A percentile compares a stretch with the other conserved stretches of the same genome.
phyloP scores from a whole-genome alignment of 2,797 vertebrate genomes.

The Sebastes reedi region DNA sequence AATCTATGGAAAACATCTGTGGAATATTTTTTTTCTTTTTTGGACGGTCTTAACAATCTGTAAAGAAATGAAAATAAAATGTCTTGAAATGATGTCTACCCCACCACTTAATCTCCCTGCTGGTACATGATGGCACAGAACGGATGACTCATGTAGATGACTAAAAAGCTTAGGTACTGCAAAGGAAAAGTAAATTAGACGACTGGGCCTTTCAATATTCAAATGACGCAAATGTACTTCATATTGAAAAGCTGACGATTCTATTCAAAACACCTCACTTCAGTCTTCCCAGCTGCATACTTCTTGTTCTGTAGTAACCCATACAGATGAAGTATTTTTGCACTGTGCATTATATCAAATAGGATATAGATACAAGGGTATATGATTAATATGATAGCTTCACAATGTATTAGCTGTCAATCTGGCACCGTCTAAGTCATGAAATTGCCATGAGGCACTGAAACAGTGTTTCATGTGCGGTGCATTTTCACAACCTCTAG shows the following conservation, averaged over 20 bases:
- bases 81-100: slow-evolving; percentile 1
- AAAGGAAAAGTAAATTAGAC: slow-evolving; percentile 16
- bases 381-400: neutral
- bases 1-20: neutral
- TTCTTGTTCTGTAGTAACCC: neutral
- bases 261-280: neutral
- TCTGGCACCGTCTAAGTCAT: neutral
- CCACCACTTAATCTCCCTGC: neutral
- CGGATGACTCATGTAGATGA: slow-evolving; percentile 25
- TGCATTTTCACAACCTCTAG: neutral
- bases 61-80: neutral
- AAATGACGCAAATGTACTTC: neutral
- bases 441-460: neutral
- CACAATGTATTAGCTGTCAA: neutral
- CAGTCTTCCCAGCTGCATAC: neutral
- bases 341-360: neutral
- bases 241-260: neutral
- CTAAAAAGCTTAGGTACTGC: slow-evolving; percentile 32
- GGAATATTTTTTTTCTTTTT: neutral
- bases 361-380: neutral
- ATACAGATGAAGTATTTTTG: neutral
- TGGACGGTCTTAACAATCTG: neutral
- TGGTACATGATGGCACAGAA: slow-evolving; percentile 9
- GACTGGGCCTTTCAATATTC: neutral
- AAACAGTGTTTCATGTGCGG: neutral